Evolutionary conservation across 2,888 invertebrate genomes (phyloP), one percentile per base, ranked within the genome.

Genomic region (Callosobruchus maculatus): DNA sequence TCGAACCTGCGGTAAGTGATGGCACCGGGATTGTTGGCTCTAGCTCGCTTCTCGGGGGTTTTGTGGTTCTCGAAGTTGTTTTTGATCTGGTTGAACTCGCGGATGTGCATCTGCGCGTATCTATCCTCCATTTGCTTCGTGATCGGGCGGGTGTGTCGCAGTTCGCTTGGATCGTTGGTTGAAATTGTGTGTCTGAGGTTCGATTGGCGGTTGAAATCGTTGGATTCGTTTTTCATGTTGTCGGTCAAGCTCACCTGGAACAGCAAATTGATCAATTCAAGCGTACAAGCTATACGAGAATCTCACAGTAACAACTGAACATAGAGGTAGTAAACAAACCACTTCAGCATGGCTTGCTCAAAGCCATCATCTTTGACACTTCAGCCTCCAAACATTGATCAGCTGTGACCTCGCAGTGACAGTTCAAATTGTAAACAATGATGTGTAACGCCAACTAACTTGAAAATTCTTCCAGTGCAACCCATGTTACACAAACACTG

Each of bases 191-290:
- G 84, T 70, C 84, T 80, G 73, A 83, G 81, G 3, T 81, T 74
- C 7, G 84, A 73, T 68, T 83, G 81, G 74, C 85, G 80, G 73
- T 82, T 85, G 68, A 82, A 83, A 26, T 75, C 71, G 77, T 83
- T 81, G 20, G 83, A 82, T 80, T 87, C 87, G 74, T 87, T 87
- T 75, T 86, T 84, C 7, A 80, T 79, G 76, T 86, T 86, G 69
- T 86, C 84, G 21, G 79, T 82, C 73, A 49, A 49, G 49, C 49
- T 49, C 49, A 49, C 49, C 49, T 49, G 13, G 13, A 49, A 49
- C 49, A 49, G 49, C n/a, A n/a, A n/a, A n/a, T n/a, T n/a, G n/a
- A n/a, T n/a, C n/a, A n/a, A n/a, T n/a, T n/a, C n/a, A n/a, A n/a
- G n/a, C n/a, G n/a, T n/a, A n/a, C n/a, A n/a, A n/a, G n/a, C n/a